phyloP scores from a whole-genome alignment of 2,888 invertebrate genomes.

The Charanyca ferruginea region DNA sequence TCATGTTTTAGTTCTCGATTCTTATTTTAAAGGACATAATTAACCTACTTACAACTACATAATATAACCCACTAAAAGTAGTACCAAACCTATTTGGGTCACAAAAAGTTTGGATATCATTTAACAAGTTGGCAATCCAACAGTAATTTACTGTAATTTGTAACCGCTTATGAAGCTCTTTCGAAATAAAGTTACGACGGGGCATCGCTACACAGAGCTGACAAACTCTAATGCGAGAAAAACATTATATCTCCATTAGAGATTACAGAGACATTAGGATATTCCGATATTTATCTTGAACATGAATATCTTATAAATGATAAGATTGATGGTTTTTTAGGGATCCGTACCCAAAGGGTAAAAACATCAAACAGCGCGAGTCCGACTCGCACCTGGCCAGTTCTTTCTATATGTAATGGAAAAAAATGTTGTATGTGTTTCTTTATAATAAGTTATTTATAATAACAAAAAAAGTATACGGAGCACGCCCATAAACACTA shows the following conservation, averaged over 20 bases:
- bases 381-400: too few relatives aligned
- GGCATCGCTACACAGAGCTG: constrained; percentile 2
- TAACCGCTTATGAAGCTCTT: constrained; percentile 47
- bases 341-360: too few relatives aligned
- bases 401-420: too few relatives aligned
- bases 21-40: constrained; percentile 14
- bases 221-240: constrained; percentile 14
- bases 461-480: too few relatives aligned
- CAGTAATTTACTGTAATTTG: constrained; percentile 41
- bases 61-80: constrained; percentile 4
- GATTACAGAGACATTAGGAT: constrained; percentile 9
- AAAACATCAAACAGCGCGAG: too few relatives aligned
- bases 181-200: constrained; percentile 37
- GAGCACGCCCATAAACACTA: too few relatives aligned
- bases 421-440: too few relatives aligned
- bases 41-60: constrained; percentile 34
- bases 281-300: constrained; percentile 13
- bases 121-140: constrained; percentile 35
- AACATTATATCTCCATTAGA: constrained; percentile 34
- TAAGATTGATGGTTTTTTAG: neutral
- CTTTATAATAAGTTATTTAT: too few relatives aligned
- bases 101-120: constrained; percentile 43
- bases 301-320: neutral
- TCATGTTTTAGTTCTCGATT: constrained; percentile 4
- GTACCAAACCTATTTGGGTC: constrained; percentile 6